Evolutionary conservation across 2,113 vertebrate species (phyloP).

Genomic region (Catagonus wagneri): DNA sequence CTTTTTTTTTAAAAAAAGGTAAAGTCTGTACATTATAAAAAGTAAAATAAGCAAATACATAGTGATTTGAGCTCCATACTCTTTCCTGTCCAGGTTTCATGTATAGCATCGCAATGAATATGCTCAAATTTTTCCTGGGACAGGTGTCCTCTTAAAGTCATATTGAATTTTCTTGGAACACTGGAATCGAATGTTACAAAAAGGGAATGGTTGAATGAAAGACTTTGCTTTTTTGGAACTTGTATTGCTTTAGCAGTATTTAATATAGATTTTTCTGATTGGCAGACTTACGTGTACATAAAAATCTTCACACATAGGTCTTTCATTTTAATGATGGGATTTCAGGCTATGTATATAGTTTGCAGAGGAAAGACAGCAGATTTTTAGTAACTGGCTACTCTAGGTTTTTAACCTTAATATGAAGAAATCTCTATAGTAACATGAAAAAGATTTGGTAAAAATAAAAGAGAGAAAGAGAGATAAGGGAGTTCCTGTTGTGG

Average conservation of each 20-base stretch:
- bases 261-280: neutral
- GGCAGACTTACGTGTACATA: neutral
- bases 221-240: neutral
- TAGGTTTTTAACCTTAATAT: neutral
- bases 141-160: neutral
- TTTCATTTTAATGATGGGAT: neutral
- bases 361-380: neutral
- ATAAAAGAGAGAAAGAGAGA: neutral
- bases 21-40: neutral
- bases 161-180: neutral
- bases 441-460: neutral
- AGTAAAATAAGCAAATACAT: neutral
- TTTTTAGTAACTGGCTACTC: neutral
- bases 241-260: constrained; percentile 2
- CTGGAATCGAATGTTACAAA: neutral
- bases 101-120: neutral
- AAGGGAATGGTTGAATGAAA: neutral
- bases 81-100: neutral
- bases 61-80: neutral
- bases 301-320: neutral
- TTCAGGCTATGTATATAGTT: neutral
- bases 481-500: no score
- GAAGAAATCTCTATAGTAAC: neutral
- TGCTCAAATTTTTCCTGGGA: neutral
- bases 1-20: neutral